Evolutionary conservation across 2,113 vertebrate genomes (phyloP), one percentile per base, ranked within the genome.

Genomic region (Bagarius yarrelli): DNA sequence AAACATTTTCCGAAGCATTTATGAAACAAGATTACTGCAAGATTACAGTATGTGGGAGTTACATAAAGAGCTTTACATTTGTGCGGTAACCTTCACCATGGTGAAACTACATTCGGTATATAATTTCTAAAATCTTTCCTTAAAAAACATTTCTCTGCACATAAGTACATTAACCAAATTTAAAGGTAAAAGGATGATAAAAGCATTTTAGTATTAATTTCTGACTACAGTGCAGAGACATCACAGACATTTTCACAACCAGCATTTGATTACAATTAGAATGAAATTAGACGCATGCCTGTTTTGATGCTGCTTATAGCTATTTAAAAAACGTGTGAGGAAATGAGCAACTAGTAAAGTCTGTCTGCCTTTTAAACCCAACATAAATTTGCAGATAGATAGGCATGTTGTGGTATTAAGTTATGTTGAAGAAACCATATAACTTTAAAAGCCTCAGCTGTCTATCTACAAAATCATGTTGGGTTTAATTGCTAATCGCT

Each of bases 11-110:
- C 8, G 34, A 73, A 55, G 19, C 19, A 1, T 55, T 55, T 55
- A 73, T 55, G 11, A 73, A 73, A 73, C 30, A 52, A n/a, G n/a
- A n/a, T n/a, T n/a, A n/a, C 6, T 73, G 50, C 27, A 71, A 52
- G 2, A 52, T 71, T 71, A 71, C n/a, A 55, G 50, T 32, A 32
- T 32, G 18, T 72, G 27, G 50, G 70, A 21, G 25, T 8, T 19
- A 52, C 25, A 71, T 30, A 71, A 30, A 19, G 47, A 21, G 27
- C 30, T 30, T 53, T 44, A 53, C 60, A 5, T 72, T 5, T 21
- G 27, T 53, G 47, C 25, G 40, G 19, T 8, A 11, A 13, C n/a
- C 40, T 70, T 69, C 23, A 71, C n/a, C 15, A 21, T 30, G 16
- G 67, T 44, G 64, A 13, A 64, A 16, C 25, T 61, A 6, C 14